Evolutionary conservation across 2,888 invertebrate genomes (phyloP).

Genomic region (Diogma glabrata): DNA sequence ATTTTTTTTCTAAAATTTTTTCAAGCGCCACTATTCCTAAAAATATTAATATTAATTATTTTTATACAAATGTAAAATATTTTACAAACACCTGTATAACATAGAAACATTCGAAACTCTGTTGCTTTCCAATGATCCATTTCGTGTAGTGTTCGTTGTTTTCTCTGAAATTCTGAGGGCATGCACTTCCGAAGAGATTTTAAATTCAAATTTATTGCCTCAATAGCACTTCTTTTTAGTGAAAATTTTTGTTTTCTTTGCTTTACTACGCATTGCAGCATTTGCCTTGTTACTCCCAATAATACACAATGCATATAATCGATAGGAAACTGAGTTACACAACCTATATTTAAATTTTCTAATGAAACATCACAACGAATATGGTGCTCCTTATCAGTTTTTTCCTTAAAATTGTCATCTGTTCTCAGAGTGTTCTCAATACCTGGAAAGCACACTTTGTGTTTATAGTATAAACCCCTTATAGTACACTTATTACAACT

Average conservation of each 20-base stretch:
- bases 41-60: not conserved
- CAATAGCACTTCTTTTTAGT: not conserved
- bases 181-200: not conserved
- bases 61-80: not conserved
- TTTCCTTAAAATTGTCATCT: not conserved
- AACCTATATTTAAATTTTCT: not conserved
- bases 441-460: not conserved
- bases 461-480: not conserved
- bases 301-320: conserved; percentile 2
- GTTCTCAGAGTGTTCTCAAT: not conserved
- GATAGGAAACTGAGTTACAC: not conserved
- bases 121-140: conserved; percentile 6
- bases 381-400: not conserved
- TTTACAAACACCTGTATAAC: not conserved
- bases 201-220: not conserved
- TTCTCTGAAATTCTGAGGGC: not conserved
- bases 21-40: not conserved
- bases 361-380: not conserved
- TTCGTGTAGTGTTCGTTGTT: not conserved
- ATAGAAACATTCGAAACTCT: conserved; percentile 2
- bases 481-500: not conserved
- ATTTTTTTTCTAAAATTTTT: not conserved
- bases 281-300: not conserved
- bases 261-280: not conserved
- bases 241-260: not conserved